phyloP scores from a whole-genome alignment of 1,140 invertebrate genomes.

The Agrypnia vestita region DNA sequence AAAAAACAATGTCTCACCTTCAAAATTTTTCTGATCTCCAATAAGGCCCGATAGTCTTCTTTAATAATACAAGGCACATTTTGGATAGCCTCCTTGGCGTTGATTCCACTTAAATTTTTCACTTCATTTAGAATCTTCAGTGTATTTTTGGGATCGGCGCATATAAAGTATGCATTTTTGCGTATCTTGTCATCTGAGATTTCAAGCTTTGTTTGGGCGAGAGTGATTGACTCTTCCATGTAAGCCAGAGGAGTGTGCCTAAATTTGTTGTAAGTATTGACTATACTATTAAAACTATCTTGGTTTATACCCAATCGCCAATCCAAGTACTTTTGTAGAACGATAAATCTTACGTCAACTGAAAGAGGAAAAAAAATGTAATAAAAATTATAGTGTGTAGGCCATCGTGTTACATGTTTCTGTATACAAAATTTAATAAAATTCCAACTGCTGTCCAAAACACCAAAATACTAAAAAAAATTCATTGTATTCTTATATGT shows the following conservation, averaged over 20 bases:
- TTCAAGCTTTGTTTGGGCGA: slow-evolving; percentile 12
- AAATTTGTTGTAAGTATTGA: slow-evolving; percentile 11
- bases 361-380: neutral
- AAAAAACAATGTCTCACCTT: slow-evolving; percentile 8
- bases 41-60: neutral
- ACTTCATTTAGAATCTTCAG: slow-evolving; percentile 23
- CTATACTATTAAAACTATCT: slow-evolving; percentile 15
- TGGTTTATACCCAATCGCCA: slow-evolving; percentile 18
- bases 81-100: slow-evolving; percentile 2
- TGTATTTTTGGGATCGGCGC: slow-evolving; percentile 23
- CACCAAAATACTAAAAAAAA: too few relatives aligned
- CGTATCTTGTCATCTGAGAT: slow-evolving; percentile 34
- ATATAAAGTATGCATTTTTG: neutral
- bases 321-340: slow-evolving; percentile 32
- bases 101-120: slow-evolving; percentile 12
- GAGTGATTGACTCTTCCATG: slow-evolving; percentile 10
- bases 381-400: too few relatives aligned
- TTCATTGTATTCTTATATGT: too few relatives aligned
- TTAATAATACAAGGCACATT: neutral
- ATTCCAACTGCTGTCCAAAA: too few relatives aligned
- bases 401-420: too few relatives aligned
- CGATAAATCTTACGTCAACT: slow-evolving; percentile 28
- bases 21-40: slow-evolving; percentile 17
- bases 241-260: slow-evolving; percentile 10
- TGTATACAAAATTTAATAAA: too few relatives aligned